These are phyloP conservation scores for Cyphomyrmex costatus DNA, from an alignment of 1,140 invertebrate species.

Conservation along the genomic window DNA sequence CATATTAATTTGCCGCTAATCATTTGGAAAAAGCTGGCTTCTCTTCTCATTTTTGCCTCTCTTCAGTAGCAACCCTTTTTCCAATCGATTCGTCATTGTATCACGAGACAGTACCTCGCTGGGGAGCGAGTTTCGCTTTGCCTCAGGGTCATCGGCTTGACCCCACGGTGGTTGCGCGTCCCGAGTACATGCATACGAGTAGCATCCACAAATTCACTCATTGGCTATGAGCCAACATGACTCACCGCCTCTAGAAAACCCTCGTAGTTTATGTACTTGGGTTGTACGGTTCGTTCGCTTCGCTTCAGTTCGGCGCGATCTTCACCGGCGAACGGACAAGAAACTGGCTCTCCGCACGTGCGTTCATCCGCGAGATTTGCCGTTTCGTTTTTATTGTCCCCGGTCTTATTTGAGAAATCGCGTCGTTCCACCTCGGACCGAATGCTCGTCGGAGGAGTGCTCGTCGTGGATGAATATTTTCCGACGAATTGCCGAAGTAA, in stretches of 20 bases:
- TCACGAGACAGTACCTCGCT: not conserved
- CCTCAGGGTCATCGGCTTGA: constrained; percentile 58
- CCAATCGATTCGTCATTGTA: not conserved
- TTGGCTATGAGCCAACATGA: constrained; percentile 83
- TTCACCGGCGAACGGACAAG: constrained; percentile 71
- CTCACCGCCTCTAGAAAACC: constrained; percentile 85
- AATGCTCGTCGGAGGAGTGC: not conserved
- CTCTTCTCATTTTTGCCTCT: not conserved
- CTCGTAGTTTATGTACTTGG: constrained; percentile 76
- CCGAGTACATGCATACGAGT: constrained; percentile 61
- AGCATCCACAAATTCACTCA: constrained; percentile 72
- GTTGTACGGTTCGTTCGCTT: constrained; percentile 72
- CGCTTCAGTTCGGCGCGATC: constrained; percentile 82
- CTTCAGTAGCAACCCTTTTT: not conserved
- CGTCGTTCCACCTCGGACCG: not conserved
- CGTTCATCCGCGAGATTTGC: constrained; percentile 14
- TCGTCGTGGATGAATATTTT: not conserved
- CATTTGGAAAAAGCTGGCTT: not conserved
- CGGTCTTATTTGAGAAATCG: not conserved
- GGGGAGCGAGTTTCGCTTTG: constrained; percentile 1
- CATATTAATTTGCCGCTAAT: not conserved
- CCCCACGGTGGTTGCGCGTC: constrained; percentile 59
- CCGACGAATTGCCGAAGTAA: not conserved
- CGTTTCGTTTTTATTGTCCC: not conserved
- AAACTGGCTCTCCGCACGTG: not conserved